Evolutionary conservation across 2,888 invertebrate genomes (phyloP), one percentile per base, ranked within the genome.

Genomic region (Acrocera orbiculus): DNA sequence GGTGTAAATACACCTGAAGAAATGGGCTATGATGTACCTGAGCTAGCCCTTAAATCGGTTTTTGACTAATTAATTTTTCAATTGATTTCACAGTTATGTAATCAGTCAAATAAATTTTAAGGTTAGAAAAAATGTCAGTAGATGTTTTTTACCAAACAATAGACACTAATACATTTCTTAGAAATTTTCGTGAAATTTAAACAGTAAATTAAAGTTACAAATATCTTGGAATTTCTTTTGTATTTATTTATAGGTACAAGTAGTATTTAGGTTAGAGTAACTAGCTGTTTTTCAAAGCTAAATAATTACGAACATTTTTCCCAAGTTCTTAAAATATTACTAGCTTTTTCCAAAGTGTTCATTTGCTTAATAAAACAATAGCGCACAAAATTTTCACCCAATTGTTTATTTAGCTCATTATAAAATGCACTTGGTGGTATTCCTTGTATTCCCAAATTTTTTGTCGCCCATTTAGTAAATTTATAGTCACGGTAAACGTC

Each of bases 391-490:
- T 86, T 70, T 55, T 90, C 85, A 0, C 75, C 90, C 5, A 92
- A 59, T 36, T 64, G 57, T 54, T 89, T 90, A 61, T 95, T 74
- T 7, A 62, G 63, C 5, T 69, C 65, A 13, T 77, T 74, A 58
- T 95, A 98, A 64, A 98, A 98, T 1, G 90, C 92, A 27, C 82
- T 78, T 0, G 89, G 85, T 3, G 96, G 98, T 43, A 98, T 96
- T 8, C 86, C 80, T 45, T 92, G 81, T 13, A 98, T 64, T 27
- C 92, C 89, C 47, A 86, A 75, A 49, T 90, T 83, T 51, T 83
- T 87, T 2, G 82, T 82, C 69, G 98, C 77, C 82, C 93, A 96
- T 61, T 92, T 86, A 0, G 90, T 89, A 58, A 98, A 96, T 43
- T 72, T 71, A 56, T 87, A 92, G 63, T 98, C 98, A 40, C 72